These are phyloP conservation scores for honey bee (Apis mellifera) DNA, from an alignment of 1,140 invertebrate genomes.

Conservation along the genomic window Amel_HAv3.1 CM009931.2:1787001-1787500, in stretches of 20 bases:
- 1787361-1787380: neutral
- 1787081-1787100: neutral
- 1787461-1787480: slow-evolving; percentile 24
- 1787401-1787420: neutral
- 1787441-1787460: neutral
- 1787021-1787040: neutral
- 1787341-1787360: slow-evolving; percentile 5
- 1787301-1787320: slow-evolving; percentile 51
- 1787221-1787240: slow-evolving; percentile 1
- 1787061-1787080: neutral
- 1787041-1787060: neutral
- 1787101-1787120: neutral
- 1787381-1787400: neutral
- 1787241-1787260: neutral
- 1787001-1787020: neutral
- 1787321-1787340: slow-evolving; percentile 27
- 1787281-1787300: slow-evolving; percentile 60
- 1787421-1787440: neutral
- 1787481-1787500: slow-evolving; percentile 32
- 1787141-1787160: neutral
- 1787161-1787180: no score
- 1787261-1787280: slow-evolving; percentile 45
- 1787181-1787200: slow-evolving; percentile 4
- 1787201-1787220: slow-evolving; percentile 8
- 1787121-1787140: no score